A percentile compares a stretch with the other conserved stretches of the same genome.
These are phyloP conservation scores for Xestia xanthographa DNA, from an alignment of 2,888 invertebrate genomes.

Conservation along the genomic window DNA sequence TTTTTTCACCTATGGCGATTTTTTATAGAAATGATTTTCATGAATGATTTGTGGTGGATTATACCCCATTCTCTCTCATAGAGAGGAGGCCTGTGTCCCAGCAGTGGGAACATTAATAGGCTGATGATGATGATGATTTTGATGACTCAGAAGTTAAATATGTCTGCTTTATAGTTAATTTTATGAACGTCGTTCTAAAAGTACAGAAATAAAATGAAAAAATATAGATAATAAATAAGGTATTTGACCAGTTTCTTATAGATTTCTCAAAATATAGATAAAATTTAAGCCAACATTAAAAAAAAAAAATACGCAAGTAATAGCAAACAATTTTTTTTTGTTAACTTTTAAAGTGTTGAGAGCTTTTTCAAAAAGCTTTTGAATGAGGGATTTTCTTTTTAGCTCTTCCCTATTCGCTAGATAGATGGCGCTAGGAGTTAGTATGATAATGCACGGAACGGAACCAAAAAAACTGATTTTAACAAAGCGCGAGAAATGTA, in stretches of 20 bases:
- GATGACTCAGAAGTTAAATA: background rate
- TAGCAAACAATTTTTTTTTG: background rate
- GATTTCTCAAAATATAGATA: background rate
- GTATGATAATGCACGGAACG: too few species aligned
- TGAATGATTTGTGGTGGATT: too few species aligned
- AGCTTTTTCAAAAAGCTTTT: background rate
- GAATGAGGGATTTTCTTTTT: too few species aligned
- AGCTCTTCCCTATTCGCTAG: too few species aligned
- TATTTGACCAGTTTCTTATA: background rate
- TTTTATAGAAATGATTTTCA: background rate
- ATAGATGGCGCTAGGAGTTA: too few species aligned
- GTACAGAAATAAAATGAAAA: background rate
- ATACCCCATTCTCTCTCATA: too few species aligned
- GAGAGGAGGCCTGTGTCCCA: too few species aligned
- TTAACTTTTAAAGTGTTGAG: background rate
- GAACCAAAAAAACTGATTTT: too few species aligned
- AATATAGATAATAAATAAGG: background rate
- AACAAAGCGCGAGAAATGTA: too few species aligned
- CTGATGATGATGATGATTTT: too few species aligned
- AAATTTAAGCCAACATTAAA: background rate
- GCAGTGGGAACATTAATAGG: too few species aligned
- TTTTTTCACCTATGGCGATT: background rate
- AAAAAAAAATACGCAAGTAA: background rate
- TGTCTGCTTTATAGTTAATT: background rate
- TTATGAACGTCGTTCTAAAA: background rate